These are phyloP conservation scores for Crotalus helleri DNA, from an alignment of 2,113 vertebrate genomes.

Conservation along the genomic window DNA sequence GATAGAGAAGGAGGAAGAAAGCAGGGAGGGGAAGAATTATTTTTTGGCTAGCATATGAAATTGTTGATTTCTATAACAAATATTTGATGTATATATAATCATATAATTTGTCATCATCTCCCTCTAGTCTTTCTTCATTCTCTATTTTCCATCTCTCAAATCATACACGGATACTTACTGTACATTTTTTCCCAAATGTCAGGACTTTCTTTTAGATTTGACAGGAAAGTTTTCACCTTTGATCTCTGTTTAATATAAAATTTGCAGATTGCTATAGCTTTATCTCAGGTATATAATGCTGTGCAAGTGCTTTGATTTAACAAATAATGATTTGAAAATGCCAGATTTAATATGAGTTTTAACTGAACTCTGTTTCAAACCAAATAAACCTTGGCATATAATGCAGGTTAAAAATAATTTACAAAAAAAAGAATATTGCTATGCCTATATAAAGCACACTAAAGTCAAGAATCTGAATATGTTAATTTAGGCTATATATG, in stretches of 20 bases:
- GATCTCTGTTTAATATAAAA: slow-evolving; percentile 25
- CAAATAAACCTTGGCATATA: not conserved
- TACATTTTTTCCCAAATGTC: not conserved
- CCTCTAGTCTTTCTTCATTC: not conserved
- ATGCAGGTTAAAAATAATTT: not conserved
- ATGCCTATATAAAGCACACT: not conserved
- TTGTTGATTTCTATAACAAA: slow-evolving; percentile 17
- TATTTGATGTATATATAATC: not conserved
- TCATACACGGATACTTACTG: not conserved
- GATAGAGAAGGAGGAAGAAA: not conserved
- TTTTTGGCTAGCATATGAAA: slow-evolving; percentile 17
- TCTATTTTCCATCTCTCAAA: slow-evolving; percentile 15
- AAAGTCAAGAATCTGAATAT: not conserved
- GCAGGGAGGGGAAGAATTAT: not conserved
- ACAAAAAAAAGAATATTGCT: not conserved
- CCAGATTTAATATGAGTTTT: not conserved
- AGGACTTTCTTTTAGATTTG: slow-evolving; percentile 15
- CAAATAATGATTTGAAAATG: slow-evolving; percentile 19
- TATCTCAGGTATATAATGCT: slow-evolving; percentile 3
- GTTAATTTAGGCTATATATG: not conserved
- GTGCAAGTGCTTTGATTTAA: slow-evolving; percentile 19
- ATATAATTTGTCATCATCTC: not conserved
- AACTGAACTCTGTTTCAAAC: not conserved
- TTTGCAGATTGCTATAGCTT: slow-evolving; percentile 10
- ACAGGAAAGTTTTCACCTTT: slow-evolving; percentile 10